Evolutionary conservation across 2,888 invertebrate genomes (phyloP), one percentile per base, ranked within the genome.

Genomic region (Lithosia quadra): DNA sequence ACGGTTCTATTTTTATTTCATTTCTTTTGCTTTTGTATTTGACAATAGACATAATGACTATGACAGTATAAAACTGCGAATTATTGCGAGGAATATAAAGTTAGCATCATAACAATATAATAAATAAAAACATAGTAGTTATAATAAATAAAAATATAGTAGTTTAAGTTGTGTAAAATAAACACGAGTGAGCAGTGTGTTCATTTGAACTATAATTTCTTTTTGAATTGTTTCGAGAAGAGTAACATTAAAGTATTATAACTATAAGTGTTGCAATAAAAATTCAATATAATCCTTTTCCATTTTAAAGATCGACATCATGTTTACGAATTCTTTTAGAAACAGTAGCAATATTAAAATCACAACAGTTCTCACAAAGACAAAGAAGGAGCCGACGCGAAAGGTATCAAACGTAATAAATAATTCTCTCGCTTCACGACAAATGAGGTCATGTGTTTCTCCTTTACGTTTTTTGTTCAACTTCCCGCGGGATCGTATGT

Each of bases 401-500:
- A 88, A 90, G 89, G 92, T 93, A 93, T 92, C 92, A 91, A 90
- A 92, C 87, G 90, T 88, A 92, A 94, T 95, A 95, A 95, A 95
- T 95, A 93, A 94, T 95, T 93, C 94, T 85, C 81, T 86, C 88
- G 84, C 86, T 88, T 87, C 89, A 86, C 92, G 93, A 95, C 94
- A 95, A 95, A 95, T 94, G 94, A 93, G 94, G 94, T 95, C 95
- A 94, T 95, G 88, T 94, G 95, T 95, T 95, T 93, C 93, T 91
- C 89, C 90, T 94, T 93, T 92, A 91, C 88, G 88, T 91, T 94
- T 95, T 94, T 93, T 92, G 88, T 85, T 79, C 82, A 77, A 84
- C 92, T 94, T 94, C 94, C 94, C 94, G 91, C 92, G 94, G 92
- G 94, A 92, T 94, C 93, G 91, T 93, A 90, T 93, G 93, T 93